Percentiles rank a stretch among this genome's conserved stretches.
phyloP scores from a whole-genome alignment of 2,797 vertebrate species.

The Nasua narica region DNA sequence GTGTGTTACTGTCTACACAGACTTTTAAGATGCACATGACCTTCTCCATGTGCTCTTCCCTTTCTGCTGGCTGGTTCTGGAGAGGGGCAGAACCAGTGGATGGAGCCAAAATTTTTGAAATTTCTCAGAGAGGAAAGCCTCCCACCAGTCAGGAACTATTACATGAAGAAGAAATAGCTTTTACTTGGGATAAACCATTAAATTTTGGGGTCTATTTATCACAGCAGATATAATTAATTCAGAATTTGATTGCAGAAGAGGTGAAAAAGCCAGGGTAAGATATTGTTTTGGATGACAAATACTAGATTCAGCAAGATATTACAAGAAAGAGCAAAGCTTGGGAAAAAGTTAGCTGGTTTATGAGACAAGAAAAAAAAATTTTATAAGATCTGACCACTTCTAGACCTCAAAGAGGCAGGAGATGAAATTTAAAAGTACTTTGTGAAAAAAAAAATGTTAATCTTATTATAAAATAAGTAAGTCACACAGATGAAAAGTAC shows the following conservation, averaged over 20 bases:
- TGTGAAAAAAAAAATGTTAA: neutral
- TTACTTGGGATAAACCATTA: neutral
- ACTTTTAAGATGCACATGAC: neutral
- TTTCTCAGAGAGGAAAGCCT: neutral
- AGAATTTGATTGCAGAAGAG: neutral
- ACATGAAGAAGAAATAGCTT: neutral
- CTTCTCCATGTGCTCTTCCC: neutral
- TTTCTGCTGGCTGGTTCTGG: neutral
- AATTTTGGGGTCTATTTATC: neutral
- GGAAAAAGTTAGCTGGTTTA: neutral
- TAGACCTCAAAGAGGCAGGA: neutral
- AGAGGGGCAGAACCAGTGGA: neutral
- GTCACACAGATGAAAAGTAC: neutral
- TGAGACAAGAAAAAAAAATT: neutral
- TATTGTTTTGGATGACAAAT: neutral
- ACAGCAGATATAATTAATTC: neutral
- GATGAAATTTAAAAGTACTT: constrained; percentile 3
- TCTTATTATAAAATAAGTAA: neutral
- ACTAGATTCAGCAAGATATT: neutral
- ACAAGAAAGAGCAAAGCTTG: neutral
- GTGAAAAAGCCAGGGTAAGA: neutral
- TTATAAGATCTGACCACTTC: neutral
- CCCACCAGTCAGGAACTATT: neutral
- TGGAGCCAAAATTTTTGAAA: neutral
- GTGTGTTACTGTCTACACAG: neutral